Evolutionary conservation across 2,888 invertebrate genomes (phyloP), one percentile per base, ranked within the genome.

Genomic region (Pollenia labialis): DNA sequence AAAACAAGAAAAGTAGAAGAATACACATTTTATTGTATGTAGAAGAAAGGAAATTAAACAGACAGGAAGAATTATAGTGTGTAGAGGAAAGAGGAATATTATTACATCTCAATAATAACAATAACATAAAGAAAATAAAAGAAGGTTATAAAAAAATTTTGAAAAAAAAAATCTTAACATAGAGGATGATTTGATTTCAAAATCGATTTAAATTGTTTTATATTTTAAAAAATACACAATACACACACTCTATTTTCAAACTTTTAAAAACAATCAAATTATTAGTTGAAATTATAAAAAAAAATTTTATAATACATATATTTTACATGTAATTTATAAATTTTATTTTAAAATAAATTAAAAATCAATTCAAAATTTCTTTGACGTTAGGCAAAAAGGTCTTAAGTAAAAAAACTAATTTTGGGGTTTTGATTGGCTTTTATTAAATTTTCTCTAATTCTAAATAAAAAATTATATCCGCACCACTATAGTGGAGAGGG

Each of bases 1-100:
- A 86, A 82, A 85, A 83, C 72, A 64, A 87, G 79, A 86, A 79
- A 81, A 84, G 81, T 81, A 87, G 68, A 84, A 84, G 68, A 84
- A 87, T 84, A 84, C 68, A 87, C 62, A 68, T 81, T 84, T 77
- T 66, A 72, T 81, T 84, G 77, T 77, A 81, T 81, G 74, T 52
- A 81, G 66, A 83, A 87, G 88, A 87, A 77, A 88, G 86, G 62
- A 81, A 62, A 81, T 58, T 42, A 82, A 84, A 58, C 54, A 77
- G 75, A 81, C 50, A 79, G 77, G 66, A 79, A 66, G 58, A 80
- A 14, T 75, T 85, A 81, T 84, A 87, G 85, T 86, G 85, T 88
- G 76, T 83, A 87, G 84, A 6, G 88, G 77, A 77, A 69, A 56
- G 4, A 52, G 68, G 75, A 69, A 42, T 48, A 62, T 60, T 42